A percentile compares a stretch with the other conserved stretches of the same genome.
These are phyloP conservation scores for Amazona vittata DNA, from an alignment of 2,113 vertebrate species.

Conservation along the genomic window DNA sequence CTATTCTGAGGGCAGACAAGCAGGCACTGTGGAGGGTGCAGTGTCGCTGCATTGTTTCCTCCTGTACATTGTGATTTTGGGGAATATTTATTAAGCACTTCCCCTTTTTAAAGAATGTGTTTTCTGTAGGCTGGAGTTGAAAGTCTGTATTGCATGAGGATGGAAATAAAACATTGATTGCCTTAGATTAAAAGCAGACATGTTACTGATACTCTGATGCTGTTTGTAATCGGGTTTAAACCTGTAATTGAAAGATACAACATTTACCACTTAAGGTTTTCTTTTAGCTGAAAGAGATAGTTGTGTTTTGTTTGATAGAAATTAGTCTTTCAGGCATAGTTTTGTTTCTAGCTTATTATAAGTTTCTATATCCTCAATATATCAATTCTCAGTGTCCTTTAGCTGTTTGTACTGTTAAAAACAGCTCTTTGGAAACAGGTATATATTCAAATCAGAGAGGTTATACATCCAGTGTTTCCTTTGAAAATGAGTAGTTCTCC, in stretches of 20 bases:
- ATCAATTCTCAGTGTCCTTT: neutral
- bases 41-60: neutral
- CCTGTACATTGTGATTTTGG: neutral
- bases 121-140: neutral
- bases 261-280: accelerated
- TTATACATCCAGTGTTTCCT: neutral
- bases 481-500: neutral
- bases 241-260: neutral
- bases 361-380: neutral
- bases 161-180: neutral
- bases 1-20: neutral
- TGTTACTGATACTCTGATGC: neutral
- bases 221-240: neutral
- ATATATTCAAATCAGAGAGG: neutral
- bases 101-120: neutral
- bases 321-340: neutral
- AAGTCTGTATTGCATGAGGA: neutral
- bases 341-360: neutral
- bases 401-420: neutral
- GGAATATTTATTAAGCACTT: neutral
- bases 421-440: neutral
- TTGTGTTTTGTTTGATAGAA: neutral
- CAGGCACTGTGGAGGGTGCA: neutral
- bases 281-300: neutral
- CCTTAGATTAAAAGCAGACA: neutral